Evolutionary conservation across 2,797 vertebrate species (phyloP).

Genomic region (Pantherophis alleghaniensis): DNA sequence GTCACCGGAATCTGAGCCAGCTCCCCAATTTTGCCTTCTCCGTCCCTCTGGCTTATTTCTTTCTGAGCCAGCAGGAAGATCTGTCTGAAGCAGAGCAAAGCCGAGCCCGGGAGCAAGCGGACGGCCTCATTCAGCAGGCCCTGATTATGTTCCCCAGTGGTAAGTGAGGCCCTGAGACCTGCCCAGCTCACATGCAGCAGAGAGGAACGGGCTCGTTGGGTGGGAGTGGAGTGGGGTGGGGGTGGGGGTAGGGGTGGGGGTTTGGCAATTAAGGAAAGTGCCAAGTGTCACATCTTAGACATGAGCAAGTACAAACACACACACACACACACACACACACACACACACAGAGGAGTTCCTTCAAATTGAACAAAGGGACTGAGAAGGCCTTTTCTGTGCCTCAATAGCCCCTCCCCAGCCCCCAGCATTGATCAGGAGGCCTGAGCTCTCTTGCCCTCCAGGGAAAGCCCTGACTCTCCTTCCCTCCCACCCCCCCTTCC

Average conservation of each 20-base stretch:
- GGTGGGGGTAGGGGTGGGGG: neutral
- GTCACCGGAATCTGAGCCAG: constrained; percentile 92
- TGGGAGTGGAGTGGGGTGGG: neutral
- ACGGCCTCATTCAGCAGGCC: constrained; percentile 80
- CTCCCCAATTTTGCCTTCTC: constrained; percentile 97
- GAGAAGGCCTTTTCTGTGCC: neutral
- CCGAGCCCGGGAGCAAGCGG: constrained; percentile 72
- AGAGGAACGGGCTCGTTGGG: neutral
- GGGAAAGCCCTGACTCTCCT: neutral
- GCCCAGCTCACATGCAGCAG: neutral
- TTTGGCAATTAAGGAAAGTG: neutral
- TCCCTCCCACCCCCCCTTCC: neutral
- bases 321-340: no score
- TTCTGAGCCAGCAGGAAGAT: constrained; percentile 88
- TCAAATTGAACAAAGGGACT: neutral
- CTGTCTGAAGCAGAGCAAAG: constrained; percentile 72
- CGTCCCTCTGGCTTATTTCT: constrained; percentile 85
- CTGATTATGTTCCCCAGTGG: constrained; percentile 94
- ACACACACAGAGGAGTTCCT: neutral
- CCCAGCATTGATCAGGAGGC: neutral
- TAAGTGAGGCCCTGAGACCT: constrained; percentile 58
- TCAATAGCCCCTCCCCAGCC: neutral
- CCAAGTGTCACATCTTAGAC: neutral
- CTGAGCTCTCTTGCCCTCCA: neutral
- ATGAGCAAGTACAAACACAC: neutral